Evolutionary conservation across 2,888 invertebrate genomes (phyloP), one percentile per base, ranked within the genome.

Genomic region (Sarcophaga carnaria): DNA sequence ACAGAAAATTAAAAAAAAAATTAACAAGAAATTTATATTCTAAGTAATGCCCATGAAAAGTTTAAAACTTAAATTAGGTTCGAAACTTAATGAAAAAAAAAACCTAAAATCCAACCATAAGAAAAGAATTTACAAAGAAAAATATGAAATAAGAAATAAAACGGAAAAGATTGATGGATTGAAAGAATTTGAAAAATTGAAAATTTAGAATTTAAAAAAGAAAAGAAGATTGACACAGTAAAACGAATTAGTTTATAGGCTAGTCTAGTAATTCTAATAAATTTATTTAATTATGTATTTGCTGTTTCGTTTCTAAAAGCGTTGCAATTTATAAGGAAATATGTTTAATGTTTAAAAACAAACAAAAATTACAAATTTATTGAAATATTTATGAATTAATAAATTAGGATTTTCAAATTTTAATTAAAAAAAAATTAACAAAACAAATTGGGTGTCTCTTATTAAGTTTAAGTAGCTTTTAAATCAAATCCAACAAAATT

Each of bases 221-320:
- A 37, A 8, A 66, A n/a, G 20, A 45, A 84, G 81, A 86, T 87
- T 88, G 85, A 88, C 88, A 90, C 88, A 90, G 88, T 87, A 63
- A 88, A 90, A 89, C 88, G 81, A 81, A 84, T 71, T 80, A 87
- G 80, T 75, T 86, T 75, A 2, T 85, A 87, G 88, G 81, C 79
- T 80, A 72, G 67, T 71, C 66, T 83, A 77, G 82, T 62, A 49
- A 64, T 81, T 85, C 63, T 77, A 86, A 88, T 71, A 86, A 89
- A 88, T 87, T 87, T 54, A 82, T 81, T 79, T 83, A 71, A 37
- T 37, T 37, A 37, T 10, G 0, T 10, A 37, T 37, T 87, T 86
- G 78, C 83, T 59, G 37, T 37, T 37, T 0, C 37, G 37, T 37
- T 37, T 37, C 37, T 8, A 10, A 37, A 37, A 37, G 37, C 37